These are phyloP conservation scores for Volucella zonaria DNA, from an alignment of 2,888 invertebrate genomes.

Conservation along the genomic window DNA sequence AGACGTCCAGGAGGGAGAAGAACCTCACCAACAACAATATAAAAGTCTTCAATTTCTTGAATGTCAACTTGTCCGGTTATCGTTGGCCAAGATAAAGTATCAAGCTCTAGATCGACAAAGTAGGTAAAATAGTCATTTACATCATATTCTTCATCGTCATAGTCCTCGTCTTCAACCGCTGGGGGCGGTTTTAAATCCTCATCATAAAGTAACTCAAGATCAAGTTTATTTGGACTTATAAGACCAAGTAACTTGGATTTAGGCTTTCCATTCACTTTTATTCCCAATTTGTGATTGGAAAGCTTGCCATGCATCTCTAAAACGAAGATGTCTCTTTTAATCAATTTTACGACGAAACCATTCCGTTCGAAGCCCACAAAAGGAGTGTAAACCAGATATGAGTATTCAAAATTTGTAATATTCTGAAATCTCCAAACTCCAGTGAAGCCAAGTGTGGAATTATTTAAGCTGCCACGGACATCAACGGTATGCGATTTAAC, in stretches of 20 bases:
- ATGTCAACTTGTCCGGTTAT: constrained; percentile 84
- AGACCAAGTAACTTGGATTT: constrained; percentile 80
- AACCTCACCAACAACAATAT: constrained; percentile 83
- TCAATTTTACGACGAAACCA: constrained; percentile 87
- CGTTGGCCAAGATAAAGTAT: constrained; percentile 85
- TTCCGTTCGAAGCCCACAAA: constrained; percentile 90
- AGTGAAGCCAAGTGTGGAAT: constrained; percentile 88
- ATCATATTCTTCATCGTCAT: constrained; percentile 81
- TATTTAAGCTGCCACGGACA: constrained; percentile 90
- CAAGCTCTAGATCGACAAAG: constrained; percentile 84
- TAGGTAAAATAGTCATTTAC: constrained; percentile 83
- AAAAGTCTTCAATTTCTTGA: constrained; percentile 84
- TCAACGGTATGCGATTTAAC: constrained; percentile 88
- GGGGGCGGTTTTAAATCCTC: constrained; percentile 79
- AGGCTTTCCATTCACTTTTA: constrained; percentile 79
- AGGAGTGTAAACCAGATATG: constrained; percentile 90
- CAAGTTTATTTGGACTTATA: constrained; percentile 78
- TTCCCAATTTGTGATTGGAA: constrained; percentile 86
- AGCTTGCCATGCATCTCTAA: constrained; percentile 88
- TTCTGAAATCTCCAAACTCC: constrained; percentile 87
- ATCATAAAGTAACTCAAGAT: constrained; percentile 79
- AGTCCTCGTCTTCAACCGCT: constrained; percentile 75
- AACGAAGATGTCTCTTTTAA: constrained; percentile 86
- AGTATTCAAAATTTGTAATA: constrained; percentile 89
- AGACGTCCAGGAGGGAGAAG: constrained; percentile 84